Conservation (phyloP, 1,140 invertebrate genomes). For the Achroia grisella region DNA sequence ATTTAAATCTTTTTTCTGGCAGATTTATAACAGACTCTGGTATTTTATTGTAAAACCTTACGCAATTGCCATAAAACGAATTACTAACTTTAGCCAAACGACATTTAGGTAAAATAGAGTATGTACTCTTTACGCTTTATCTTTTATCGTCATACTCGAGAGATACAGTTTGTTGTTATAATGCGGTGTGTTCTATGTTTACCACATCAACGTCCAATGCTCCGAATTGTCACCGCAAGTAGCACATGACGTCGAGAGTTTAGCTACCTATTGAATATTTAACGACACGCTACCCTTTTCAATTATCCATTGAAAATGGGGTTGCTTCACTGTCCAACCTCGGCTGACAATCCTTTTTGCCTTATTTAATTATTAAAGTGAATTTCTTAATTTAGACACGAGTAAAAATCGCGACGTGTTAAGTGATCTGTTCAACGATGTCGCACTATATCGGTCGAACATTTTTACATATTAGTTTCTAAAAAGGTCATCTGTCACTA, state of each 20-base stretch:
- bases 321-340: conserved; percentile 56
- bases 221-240: conserved; percentile 6
- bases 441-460: too few species aligned
- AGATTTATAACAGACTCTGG: too few species aligned
- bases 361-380: conserved; percentile 62
- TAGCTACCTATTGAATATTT: conserved; percentile 62
- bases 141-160: too few species aligned
- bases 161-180: too few species aligned
- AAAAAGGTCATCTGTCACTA: too few species aligned
- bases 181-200: neutral
- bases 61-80: too few species aligned
- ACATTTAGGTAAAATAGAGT: too few species aligned
- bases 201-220: conserved; percentile 6
- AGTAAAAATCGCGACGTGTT: conserved; percentile 34
- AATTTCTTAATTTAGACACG: conserved; percentile 66
- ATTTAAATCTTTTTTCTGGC: too few species aligned
- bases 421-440: conserved; percentile 7
- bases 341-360: conserved; percentile 68
- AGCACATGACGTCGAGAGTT: conserved; percentile 32
- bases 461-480: too few species aligned
- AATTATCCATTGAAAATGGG: conserved; percentile 63
- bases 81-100: too few species aligned
- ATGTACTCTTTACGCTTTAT: too few species aligned
- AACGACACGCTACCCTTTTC: conserved; percentile 60
- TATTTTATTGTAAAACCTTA: too few species aligned